Base-by-base conservation (phyloP, 2,797 vertebrate genomes). In the Acropternis orthonyx region DNA sequence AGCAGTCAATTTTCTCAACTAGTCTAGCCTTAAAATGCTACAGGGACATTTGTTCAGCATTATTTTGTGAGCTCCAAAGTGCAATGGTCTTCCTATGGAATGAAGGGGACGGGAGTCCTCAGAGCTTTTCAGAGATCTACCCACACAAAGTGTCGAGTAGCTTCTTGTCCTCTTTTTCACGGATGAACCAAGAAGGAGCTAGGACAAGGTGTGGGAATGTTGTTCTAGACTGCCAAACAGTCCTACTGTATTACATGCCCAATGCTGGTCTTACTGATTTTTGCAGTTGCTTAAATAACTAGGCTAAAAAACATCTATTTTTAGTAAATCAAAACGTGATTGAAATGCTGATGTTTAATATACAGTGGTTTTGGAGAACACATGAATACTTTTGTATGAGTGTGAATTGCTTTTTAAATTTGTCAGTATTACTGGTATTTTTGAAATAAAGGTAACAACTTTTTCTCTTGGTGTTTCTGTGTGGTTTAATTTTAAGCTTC, bases 381-480 rank as follows among this genome's bases (percentile, higher is more conserved):
- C 97, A 97, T 96, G 96, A 96, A 93, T 95, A 97, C 97, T 98
- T 96, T 97, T 97, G 95, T 98, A 98, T 97, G 97, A 97, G 97
- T 66, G 82, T 97, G 96, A 98, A 97, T 51, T 96, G 97, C 97
- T 98, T 98, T 97, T 97, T 96, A 97, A 97, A 97, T 98, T 96
- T 98, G 97, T 98, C 98, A 98, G 98, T 98, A 98, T 98, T 98
- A 98, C 8, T 96, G 97, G 92, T 97, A 97, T 98, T 98, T 97
- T 98, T 98, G 97, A 97, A 98, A 98, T 98, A 98, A 98, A 98
- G 96, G 90, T 97, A 97, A 95, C 93, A 97, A 97, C 95, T 97
- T 97, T 95, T 97, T 97, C 96, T 94, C 65, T 41, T 34, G 44
- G 93, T 13, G 77, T 58, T 84, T 77, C 71, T 55, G 55, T 34